phyloP scores from a whole-genome alignment of 92 coral and sea anemone genomes.

The Meandrina meandrites region DNA sequence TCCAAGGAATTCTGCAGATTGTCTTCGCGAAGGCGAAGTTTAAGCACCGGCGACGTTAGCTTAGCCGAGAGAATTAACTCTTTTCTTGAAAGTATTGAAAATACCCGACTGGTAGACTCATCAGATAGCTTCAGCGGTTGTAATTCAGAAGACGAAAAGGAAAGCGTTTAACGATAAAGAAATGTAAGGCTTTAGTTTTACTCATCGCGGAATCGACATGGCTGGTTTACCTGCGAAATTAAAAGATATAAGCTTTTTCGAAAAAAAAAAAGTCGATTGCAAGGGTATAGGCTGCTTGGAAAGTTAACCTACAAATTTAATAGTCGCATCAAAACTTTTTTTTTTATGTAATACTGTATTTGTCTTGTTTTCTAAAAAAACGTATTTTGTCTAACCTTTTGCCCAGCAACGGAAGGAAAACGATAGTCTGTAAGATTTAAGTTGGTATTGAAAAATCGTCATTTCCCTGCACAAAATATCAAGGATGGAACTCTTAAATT shows the following conservation, averaged over 20 bases:
- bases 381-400: background rate
- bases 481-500: background rate
- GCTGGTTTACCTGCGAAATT: background rate
- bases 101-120: background rate
- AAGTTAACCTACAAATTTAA: background rate
- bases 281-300: background rate
- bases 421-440: background rate
- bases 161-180: background rate
- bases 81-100: constrained; percentile 46
- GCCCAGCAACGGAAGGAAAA: background rate
- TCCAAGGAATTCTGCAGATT: background rate
- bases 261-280: no score
- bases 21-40: constrained; percentile 37
- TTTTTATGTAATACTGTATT: background rate
- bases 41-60: constrained; percentile 28
- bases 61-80: constrained; percentile 42
- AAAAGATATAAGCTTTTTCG: no score
- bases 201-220: background rate
- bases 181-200: background rate
- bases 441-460: background rate
- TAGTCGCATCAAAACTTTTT: background rate
- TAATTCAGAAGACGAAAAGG: constrained; percentile 29
- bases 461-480: background rate
- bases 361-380: background rate
- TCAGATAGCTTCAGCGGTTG: background rate